Base-by-base conservation (phyloP, 2,888 invertebrate species). In the Nephrotoma flavescens region DNA sequence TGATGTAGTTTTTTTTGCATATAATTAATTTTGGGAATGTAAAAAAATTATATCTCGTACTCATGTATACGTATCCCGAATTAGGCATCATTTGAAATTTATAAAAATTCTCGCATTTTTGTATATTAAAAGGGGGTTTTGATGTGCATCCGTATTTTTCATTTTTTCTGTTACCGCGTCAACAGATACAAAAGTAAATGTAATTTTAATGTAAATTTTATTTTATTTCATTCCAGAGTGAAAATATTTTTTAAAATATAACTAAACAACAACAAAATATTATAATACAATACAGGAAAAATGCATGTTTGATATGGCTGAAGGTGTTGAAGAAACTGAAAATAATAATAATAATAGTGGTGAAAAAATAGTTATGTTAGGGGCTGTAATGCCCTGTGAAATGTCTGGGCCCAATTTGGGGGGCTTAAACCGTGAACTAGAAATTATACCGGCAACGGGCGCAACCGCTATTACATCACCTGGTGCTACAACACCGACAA, bases 231-330 rank as follows among this genome's bases (percentile, higher is more conserved):
- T 71, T 71, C 31, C 71, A 71, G 71, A 71, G 47, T 41, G 19
- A 84, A 84, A 84, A 9, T 47, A 12, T 47, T 47, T 47, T 47
- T 47, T 47, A 52, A 52, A 52, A 52, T 52, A 52, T 71, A 71
- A 31, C 31, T 85, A 44, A 19, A 44, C 15, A 85, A 85, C 19
- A 85, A 85, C 11, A 86, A 47, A 45, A 86, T 71, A 71, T 71
- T 31, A 31, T 31, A 31, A 2, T 71, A 71, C 71, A 71, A 84
- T 12, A 41, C n/a, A 84, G 42, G 7, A 41, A 84, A 93, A 93
- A 94, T 94, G 94, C 93, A 92, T 93, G 93, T 93, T 93, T 94
- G 94, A 94, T 93, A 95, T 95, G 95, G 95, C 95, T 92, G 95
- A 95, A 93, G 96, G 95, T 93, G 94, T 92, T 90, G 93, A 93